These are phyloP conservation scores for Zalophus californianus DNA, from an alignment of 2,797 vertebrate species.

Conservation along the genomic window DNA sequence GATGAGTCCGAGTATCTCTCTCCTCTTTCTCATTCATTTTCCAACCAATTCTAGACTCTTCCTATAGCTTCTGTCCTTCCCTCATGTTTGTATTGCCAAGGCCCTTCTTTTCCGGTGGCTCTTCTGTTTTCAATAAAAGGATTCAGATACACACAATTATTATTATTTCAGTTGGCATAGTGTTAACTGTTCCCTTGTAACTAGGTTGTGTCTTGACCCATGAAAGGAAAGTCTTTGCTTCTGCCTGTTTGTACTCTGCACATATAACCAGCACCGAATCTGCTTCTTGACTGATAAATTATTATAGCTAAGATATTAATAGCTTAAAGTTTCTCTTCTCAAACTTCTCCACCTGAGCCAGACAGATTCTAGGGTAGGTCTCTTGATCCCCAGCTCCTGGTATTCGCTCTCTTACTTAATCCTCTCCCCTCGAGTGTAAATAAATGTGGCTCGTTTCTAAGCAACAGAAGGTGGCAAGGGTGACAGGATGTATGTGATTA, in stretches of 20 bases:
- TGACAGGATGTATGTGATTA: background rate
- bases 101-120: constrained; percentile 16
- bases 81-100: background rate
- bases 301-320: background rate
- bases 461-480: background rate
- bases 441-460: background rate
- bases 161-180: background rate
- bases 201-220: background rate
- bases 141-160: background rate
- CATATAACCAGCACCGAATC: background rate
- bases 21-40: constrained; percentile 33
- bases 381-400: background rate
- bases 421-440: background rate
- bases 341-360: background rate
- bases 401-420: background rate
- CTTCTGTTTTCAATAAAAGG: constrained; percentile 43
- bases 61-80: background rate
- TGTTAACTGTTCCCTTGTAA: background rate
- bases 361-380: background rate
- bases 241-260: background rate
- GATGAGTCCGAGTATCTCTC: background rate
- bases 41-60: constrained; percentile 9
- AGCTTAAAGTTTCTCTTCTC: constrained; percentile 38
- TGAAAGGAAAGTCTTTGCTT: background rate
- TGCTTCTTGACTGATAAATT: background rate